Percentiles rank a stretch among this genome's conserved stretches.
These are phyloP conservation scores for Prinia subflava DNA, from an alignment of 2,113 vertebrate genomes.

Conservation along the genomic window DNA sequence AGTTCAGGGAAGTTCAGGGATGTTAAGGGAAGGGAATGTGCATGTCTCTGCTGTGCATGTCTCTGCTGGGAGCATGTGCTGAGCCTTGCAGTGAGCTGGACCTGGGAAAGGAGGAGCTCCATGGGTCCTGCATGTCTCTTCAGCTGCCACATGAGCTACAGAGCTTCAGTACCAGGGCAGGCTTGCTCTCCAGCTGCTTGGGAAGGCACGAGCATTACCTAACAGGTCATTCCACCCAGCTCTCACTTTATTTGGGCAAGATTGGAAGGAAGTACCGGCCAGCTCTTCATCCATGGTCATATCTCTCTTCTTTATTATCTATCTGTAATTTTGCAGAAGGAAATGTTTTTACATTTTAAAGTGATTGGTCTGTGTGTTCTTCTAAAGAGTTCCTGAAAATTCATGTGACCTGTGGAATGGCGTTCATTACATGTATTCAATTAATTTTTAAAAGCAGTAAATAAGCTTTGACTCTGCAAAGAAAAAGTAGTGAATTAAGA, in stretches of 20 bases:
- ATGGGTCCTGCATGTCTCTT: not conserved
- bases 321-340: not conserved
- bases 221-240: not conserved
- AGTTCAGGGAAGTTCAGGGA: too few species aligned
- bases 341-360: not conserved
- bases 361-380: not conserved
- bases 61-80: not conserved
- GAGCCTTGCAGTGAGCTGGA: not conserved
- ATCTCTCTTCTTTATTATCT: not conserved
- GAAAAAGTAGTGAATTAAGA: not conserved
- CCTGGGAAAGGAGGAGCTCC: not conserved
- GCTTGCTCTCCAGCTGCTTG: not conserved
- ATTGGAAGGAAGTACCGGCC: not conserved
- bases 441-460: not conserved
- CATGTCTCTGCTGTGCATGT: too few species aligned
- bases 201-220: not conserved
- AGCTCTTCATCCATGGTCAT: not conserved
- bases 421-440: not conserved
- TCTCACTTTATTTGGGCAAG: not conserved
- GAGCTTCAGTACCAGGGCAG: not conserved
- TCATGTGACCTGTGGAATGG: not conserved
- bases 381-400: not conserved
- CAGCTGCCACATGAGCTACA: rapidly evolving
- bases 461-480: not conserved
- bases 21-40: too few species aligned